Evolutionary conservation across 2,888 invertebrate species (phyloP), one percentile per base, ranked within the genome.

Genomic region (Heteromyza rotundicornis): DNA sequence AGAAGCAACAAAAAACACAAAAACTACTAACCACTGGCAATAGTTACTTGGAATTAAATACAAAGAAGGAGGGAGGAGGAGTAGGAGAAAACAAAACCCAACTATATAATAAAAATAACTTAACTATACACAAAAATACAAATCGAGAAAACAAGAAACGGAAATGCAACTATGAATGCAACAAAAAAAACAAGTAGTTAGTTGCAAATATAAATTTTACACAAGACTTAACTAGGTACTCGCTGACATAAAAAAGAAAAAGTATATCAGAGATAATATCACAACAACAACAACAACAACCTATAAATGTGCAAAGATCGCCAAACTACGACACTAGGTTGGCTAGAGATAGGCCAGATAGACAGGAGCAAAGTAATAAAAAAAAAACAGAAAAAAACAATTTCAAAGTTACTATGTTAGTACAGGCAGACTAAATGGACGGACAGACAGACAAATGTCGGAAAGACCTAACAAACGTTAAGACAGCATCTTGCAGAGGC

Each of bases 61-160:
- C 32, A n/a, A 40, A 40, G n/a, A 40, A n/a, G n/a, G 14, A 40
- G 14, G 40, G 10, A n/a, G 14, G 10, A n/a, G n/a, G 10, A 40
- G 14, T n/a, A 7, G 14, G 40, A 40, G n/a, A 40, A 10, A 40
- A 40, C 32, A 32, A 32, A 32, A 32, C 32, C 32, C n/a, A n/a
- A 32, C 32, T 32, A 32, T 10, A 40, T 10, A 40, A 40, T n/a
- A n/a, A n/a, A n/a, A n/a, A n/a, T n/a, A n/a, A n/a, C n/a, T n/a
- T n/a, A n/a, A n/a, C n/a, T n/a, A n/a, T n/a, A n/a, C n/a, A 40
- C 40, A 32, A 32, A 5, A 32, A 12, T n/a, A 40, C 40, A 40
- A 40, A 14, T 27, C 17, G 19, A 47, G 47, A 17, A 47, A 47
- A 47, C 47, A 47, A 47, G 47, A 47, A 47, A 47, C 47, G 47